These are phyloP conservation scores for Cylindroiulus punctatus DNA, from an alignment of 2,888 invertebrate species.

Conservation along the genomic window DNA sequence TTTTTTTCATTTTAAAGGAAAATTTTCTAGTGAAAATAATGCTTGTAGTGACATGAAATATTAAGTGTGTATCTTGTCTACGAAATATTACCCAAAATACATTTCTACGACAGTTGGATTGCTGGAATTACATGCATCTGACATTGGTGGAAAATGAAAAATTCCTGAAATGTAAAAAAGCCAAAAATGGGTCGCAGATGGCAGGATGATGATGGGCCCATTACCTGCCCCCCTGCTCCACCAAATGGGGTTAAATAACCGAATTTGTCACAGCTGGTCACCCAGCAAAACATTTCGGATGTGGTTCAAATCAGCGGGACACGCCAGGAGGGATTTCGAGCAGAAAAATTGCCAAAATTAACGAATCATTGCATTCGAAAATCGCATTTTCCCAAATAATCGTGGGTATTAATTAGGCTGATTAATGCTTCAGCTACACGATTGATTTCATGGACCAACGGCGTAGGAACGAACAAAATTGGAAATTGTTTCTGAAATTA, in stretches of 20 bases:
- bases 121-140: too few species aligned
- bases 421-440: not conserved
- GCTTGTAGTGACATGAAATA: too few species aligned
- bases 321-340: not conserved
- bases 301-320: not conserved
- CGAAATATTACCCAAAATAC: too few species aligned
- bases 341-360: not conserved
- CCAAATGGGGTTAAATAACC: slow-evolving; percentile 3
- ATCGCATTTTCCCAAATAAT: not conserved
- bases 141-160: not conserved
- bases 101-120: too few species aligned
- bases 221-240: not conserved
- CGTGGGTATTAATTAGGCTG: not conserved
- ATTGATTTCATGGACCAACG: not conserved
- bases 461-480: not conserved
- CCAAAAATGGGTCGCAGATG: not conserved
- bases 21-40: too few species aligned
- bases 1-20: too few species aligned
- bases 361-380: not conserved
- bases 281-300: not conserved
- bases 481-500: not conserved
- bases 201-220: not conserved
- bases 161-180: not conserved
- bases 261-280: slow-evolving; percentile 34
- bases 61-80: too few species aligned